A percentile compares a stretch with the other conserved stretches of the same genome.
Evolutionary conservation across 2,797 vertebrate genomes (phyloP).

Genomic region (Falco concolor): DNA sequence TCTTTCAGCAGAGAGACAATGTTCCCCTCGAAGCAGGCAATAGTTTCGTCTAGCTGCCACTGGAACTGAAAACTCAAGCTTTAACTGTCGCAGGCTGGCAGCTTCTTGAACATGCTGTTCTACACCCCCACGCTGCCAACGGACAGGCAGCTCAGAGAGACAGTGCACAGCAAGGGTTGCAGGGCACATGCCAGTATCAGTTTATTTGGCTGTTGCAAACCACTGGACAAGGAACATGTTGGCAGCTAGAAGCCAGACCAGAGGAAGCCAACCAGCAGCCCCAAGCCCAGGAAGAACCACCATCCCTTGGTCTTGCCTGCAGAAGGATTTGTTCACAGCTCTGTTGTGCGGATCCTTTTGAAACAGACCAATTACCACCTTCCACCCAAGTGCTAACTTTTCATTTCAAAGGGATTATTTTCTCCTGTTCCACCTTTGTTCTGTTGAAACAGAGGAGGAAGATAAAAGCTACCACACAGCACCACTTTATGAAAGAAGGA

Average conservation of each 20-base stretch:
- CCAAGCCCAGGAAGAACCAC: neutral
- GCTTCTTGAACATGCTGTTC: neutral
- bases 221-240: neutral
- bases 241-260: neutral
- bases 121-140: neutral
- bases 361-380: neutral
- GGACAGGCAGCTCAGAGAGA: neutral
- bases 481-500: neutral
- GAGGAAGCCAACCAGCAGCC: neutral
- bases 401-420: conserved; percentile 9
- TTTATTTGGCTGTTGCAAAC: neutral
- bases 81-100: neutral
- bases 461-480: neutral
- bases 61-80: neutral
- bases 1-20: neutral
- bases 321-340: neutral
- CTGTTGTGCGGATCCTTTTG: neutral
- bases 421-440: neutral
- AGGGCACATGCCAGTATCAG: neutral
- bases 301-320: neutral
- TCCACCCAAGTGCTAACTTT: neutral
- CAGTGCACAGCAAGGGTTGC: neutral
- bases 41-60: neutral
- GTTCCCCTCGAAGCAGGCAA: neutral
- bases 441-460: neutral